Base-by-base conservation (phyloP, 2,888 invertebrate genomes). In the Neria commutata region DNA sequence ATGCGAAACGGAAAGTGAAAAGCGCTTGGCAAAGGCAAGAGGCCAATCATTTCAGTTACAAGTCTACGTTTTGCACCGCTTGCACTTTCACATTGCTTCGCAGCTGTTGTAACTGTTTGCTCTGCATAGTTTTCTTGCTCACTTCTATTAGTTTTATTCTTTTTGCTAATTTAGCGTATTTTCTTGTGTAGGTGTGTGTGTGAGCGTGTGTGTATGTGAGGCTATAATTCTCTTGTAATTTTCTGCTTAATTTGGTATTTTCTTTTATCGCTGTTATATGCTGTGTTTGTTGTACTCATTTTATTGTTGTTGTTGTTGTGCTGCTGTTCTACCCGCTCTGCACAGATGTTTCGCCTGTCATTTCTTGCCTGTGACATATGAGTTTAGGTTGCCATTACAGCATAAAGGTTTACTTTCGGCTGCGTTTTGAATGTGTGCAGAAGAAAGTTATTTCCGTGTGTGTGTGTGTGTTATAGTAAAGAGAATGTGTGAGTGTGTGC, bases 361-460 rank as follows among this genome's bases (percentile, higher is more conserved):
- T 52, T 52, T 52, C 52, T 25, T 42, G 40, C 42, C 42, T 25
- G 52, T 42, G 40, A 52, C 52, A 52, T 40, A 52, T 50, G 29
- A 26, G 29, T 50, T 50, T 33, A 33, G 10, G 21, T 19, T 33
- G 33, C 34, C 19, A 8, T 17, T 37, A 37, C 4, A 8, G 47
- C 47, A 47, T 4, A 26, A 23, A 33, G 21, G 33, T 19, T 21
- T 11, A 50, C 50, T 33, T 33, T 17, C 26, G 26, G 2, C 26
- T 11, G 25, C 4, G n/a, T 29, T 29, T 29, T 29, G n/a, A 14
- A n/a, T 37, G 37, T n/a, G n/a, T n/a, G n/a, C n/a, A n/a, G n/a
- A n/a, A n/a, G n/a, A n/a, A n/a, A n/a, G n/a, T 37, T 37, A n/a
- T 37, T n/a, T 37, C 4, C 8, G 16, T n/a, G 25, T 33, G 50